Evolutionary conservation across 2,797 vertebrate genomes (phyloP), one percentile per base, ranked within the genome.

Genomic region (Chromis chromis): DNA sequence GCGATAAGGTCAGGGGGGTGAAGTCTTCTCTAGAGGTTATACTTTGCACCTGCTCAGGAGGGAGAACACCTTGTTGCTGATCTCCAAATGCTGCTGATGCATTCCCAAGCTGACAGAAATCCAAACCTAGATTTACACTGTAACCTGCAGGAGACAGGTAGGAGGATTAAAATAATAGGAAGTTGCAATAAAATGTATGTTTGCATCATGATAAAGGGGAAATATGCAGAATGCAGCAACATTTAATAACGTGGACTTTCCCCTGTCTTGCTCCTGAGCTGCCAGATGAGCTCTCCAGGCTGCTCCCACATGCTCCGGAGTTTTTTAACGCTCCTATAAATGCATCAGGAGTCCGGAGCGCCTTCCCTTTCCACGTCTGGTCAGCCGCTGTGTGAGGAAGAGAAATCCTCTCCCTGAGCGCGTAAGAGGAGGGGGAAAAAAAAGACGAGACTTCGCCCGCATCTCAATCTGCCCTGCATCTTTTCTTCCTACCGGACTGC

Each of bases 391-490:
- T 61, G 78, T 55, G 81, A 80, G 77, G 42, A 76, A 68, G 24
- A 27, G 21, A 7, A 13, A 53, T 8, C 53, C 39, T 50, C 31
- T 21, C 22, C 42, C 70, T 69, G 19, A 53, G 76, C 56, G 82
- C 66, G 49, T 58, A 49, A 48, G 59, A 36, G 33, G 33, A 36
- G 31, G 33, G 33, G 33, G 33, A 7, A 11, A 0, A 36, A 36
- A 36, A 36, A 36, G 63, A 61, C 70, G 55, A 75, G 73, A 79
- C 78, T 83, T 80, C 68, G 78, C 70, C 84, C 58, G 82, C 85
- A 77, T 82, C 79, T 90, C 76, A 65, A 16, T 86, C 81, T 83
- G 86, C 75, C 85, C 76, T 16, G 84, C 88, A 82, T 86, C 83
- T 85, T 66, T 76, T 40, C 74, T 31, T 31, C 31, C 31, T 31